Base-by-base conservation (phyloP, 2,888 invertebrate species). In the Drosophila formosana region DNA sequence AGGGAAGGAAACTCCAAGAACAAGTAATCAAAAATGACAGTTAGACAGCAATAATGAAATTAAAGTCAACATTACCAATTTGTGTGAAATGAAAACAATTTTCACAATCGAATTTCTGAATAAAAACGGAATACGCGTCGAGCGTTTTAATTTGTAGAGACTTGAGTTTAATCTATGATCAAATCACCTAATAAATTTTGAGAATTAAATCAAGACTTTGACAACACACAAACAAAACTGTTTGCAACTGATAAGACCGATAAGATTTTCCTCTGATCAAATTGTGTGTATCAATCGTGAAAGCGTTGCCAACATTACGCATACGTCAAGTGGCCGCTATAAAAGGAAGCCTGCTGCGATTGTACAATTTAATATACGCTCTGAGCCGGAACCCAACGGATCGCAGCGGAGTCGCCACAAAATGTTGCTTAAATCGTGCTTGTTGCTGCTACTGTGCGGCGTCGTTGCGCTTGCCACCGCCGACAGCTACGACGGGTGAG, bases 401-500 rank as follows among this genome's bases (percentile, higher is more conserved):
- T 60, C 82, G 63, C 64, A 73, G 63, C 67, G 50, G 43, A 58
- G 53, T 51, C 45, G 41, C 13, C 23, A 37, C 41, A 58, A 53
- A 57, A 81, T 83, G 81, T 55, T 83, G 65, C 41, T 83, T 1
- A 86, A 79, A 70, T 47, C 52, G 55, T 58, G 72, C 47, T 8
- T 64, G 56, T 26, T 83, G 69, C 65, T 83, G 72, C 71, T 80
- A 51, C 47, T 82, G 3, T 70, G 78, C 71, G 50, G 83, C 51
- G 37, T 66, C 32, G 55, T 61, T 34, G 76, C 66, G 47, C 11
- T 75, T 7, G 62, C 52, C 32, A 18, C 53, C 18, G 62, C 52
- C 32, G 13, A 53, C 18, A 70, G 39, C 62, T 88, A 89, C 55
- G 77, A 89, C 4, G 89, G 88, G 88, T 88, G 53, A 89, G 89